Evolutionary conservation across 2,797 vertebrate species (phyloP).

Genomic region (Geotrypetes seraphini): DNA sequence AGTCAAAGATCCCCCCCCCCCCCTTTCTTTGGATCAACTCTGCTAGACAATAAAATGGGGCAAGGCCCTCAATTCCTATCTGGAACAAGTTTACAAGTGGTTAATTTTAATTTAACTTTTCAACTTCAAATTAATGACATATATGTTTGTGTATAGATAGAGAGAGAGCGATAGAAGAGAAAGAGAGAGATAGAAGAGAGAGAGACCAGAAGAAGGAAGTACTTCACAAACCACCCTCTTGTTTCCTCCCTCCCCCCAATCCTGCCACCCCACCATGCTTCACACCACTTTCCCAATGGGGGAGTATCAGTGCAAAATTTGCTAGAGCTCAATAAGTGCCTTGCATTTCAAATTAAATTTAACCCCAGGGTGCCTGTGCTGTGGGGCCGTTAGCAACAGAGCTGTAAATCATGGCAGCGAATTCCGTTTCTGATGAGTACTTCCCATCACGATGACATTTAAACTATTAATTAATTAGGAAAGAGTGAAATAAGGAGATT

Average conservation of each 20-base stretch:
- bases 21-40: slow-evolving; percentile 9
- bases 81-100: slow-evolving; percentile 54
- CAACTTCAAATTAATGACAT: slow-evolving; percentile 27
- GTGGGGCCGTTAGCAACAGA: slow-evolving; percentile 36
- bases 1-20: too few species aligned
- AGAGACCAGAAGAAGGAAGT: slow-evolving; percentile 11
- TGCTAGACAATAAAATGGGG: slow-evolving; percentile 15
- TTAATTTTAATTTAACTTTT: slow-evolving; percentile 61
- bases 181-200: neutral
- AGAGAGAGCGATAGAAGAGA: too few species aligned
- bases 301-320: slow-evolving; percentile 32
- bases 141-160: too few species aligned
- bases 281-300: slow-evolving; percentile 39
- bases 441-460: slow-evolving; percentile 72
- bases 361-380: slow-evolving; percentile 59
- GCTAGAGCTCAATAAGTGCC: slow-evolving; percentile 47
- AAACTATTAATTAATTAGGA: slow-evolving; percentile 76
- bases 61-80: slow-evolving; percentile 44
- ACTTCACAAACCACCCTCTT: too few species aligned
- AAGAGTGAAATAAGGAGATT: slow-evolving; percentile 59
- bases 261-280: too few species aligned
- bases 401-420: slow-evolving; percentile 58
- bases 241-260: slow-evolving; percentile 28
- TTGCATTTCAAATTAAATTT: slow-evolving; percentile 59
- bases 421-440: slow-evolving; percentile 60